Percentiles rank a stretch among this genome's conserved stretches.
Conservation (phyloP, 2,888 invertebrate species). For the Sinopyrophorus schimmeli region DNA sequence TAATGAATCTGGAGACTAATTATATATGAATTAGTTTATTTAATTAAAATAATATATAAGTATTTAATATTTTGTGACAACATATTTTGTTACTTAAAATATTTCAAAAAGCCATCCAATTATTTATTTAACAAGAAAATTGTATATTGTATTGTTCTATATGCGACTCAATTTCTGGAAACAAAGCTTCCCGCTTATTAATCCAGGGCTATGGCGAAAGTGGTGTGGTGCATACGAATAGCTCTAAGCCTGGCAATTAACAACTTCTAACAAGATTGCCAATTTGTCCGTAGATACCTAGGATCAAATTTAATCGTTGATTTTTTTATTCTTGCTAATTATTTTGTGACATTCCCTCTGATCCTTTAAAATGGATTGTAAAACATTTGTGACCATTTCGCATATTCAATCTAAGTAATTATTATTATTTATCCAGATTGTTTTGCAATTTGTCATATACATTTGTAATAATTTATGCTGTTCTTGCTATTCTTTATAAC, state of each 20-base stretch:
- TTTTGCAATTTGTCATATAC: too few species aligned
- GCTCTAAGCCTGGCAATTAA: constrained; percentile 53
- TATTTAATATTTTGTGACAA: too few species aligned
- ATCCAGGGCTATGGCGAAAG: constrained; percentile 32
- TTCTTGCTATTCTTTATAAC: too few species aligned
- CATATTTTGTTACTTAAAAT: too few species aligned
- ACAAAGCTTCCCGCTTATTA: constrained; percentile 34
- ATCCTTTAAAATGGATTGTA: constrained; percentile 50
- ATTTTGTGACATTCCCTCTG: constrained; percentile 50
- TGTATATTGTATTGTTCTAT: constrained; percentile 21
- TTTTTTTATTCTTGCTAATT: constrained; percentile 53
- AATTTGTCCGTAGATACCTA: constrained; percentile 49
- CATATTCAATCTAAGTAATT: neutral
- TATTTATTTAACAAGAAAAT: too few species aligned
- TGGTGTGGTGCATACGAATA: constrained; percentile 50
- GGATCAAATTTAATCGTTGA: constrained; percentile 53
- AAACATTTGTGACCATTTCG: constrained; percentile 19
- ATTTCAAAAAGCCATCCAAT: too few species aligned
- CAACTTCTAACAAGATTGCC: constrained; percentile 55
- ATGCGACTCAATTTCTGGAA: constrained; percentile 28
- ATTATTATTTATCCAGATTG: too few species aligned
- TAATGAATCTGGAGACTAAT: too few species aligned
- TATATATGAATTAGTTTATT: too few species aligned
- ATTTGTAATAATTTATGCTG: too few species aligned
- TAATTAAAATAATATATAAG: too few species aligned